These are phyloP conservation scores for Eclectus roratus DNA, from an alignment of 2,113 vertebrate genomes.

Conservation along the genomic window DNA sequence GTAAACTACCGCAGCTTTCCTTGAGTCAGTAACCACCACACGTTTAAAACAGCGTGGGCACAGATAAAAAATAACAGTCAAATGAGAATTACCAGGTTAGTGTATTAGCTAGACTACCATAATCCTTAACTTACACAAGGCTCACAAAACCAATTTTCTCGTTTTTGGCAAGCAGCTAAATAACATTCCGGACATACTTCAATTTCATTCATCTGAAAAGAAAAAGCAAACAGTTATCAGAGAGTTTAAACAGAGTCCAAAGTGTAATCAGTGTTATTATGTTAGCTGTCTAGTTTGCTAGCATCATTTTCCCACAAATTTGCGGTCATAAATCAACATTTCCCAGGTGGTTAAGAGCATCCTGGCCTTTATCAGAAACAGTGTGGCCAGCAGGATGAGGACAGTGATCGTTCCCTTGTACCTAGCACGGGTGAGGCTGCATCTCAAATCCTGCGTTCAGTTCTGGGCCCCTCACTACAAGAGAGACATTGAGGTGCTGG, in stretches of 20 bases:
- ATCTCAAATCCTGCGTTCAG: neutral
- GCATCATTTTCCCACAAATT: neutral
- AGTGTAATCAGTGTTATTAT: neutral
- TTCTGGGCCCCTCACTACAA: neutral
- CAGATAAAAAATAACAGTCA: neutral
- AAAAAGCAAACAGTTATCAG: neutral
- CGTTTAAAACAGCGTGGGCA: neutral
- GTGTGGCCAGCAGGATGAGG: neutral
- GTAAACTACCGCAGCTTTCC: neutral
- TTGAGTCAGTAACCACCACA: neutral
- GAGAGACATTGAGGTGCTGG: neutral
- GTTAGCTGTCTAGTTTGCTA: neutral
- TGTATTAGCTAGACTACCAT: neutral
- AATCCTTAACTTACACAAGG: conserved; percentile 88
- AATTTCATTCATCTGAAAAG: conserved; percentile 97
- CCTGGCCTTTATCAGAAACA: neutral
- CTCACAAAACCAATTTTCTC: conserved; percentile 99
- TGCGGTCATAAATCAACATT: neutral
- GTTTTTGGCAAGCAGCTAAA: conserved; percentile 97
- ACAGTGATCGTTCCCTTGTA: neutral
- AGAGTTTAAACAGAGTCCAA: neutral
- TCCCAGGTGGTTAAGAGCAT: neutral
- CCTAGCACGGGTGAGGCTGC: neutral
- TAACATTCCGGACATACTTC: conserved; percentile 99
- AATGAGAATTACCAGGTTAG: neutral